A percentile compares a stretch with the other conserved stretches of the same genome.
phyloP scores from a whole-genome alignment of 2,113 vertebrate genomes.

The Brachypteracias leptosomus region DNA sequence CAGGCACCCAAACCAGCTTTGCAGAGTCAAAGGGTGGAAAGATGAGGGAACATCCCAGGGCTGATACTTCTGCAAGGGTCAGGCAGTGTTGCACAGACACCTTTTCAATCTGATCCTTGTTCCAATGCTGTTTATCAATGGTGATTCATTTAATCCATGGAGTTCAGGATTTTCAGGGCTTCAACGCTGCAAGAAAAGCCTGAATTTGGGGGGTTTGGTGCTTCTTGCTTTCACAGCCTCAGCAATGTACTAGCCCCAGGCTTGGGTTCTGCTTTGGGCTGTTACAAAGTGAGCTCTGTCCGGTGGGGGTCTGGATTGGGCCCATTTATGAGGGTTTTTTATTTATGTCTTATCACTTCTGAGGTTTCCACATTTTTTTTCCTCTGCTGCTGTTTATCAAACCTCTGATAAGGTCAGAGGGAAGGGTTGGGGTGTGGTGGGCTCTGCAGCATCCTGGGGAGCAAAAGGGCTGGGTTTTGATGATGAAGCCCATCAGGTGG shows the following conservation, averaged over 20 bases:
- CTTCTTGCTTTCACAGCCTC: not conserved
- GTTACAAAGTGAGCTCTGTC: not conserved
- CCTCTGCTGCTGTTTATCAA: not conserved
- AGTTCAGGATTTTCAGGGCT: not conserved
- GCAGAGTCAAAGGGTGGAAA: not conserved
- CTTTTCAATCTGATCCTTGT: not conserved
- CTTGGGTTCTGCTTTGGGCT: not conserved
- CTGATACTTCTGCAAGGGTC: not conserved
- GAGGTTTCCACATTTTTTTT: not conserved
- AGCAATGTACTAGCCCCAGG: not conserved
- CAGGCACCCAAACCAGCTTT: not conserved
- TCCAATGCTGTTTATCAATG: not conserved
- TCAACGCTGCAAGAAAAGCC: not conserved
- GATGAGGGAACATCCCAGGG: accelerated
- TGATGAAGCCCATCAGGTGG: not conserved
- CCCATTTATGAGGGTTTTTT: not conserved
- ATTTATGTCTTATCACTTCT: not conserved
- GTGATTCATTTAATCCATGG: not conserved
- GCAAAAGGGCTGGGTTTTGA: not conserved
- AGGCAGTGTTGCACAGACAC: not conserved
- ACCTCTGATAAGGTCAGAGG: not conserved
- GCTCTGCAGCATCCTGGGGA: not conserved
- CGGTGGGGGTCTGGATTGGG: accelerated
- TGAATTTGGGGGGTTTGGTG: not conserved
- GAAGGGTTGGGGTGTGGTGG: not conserved